Conservation (phyloP, 2,113 vertebrate species). For the Cyrtonyx montezumae region DNA sequence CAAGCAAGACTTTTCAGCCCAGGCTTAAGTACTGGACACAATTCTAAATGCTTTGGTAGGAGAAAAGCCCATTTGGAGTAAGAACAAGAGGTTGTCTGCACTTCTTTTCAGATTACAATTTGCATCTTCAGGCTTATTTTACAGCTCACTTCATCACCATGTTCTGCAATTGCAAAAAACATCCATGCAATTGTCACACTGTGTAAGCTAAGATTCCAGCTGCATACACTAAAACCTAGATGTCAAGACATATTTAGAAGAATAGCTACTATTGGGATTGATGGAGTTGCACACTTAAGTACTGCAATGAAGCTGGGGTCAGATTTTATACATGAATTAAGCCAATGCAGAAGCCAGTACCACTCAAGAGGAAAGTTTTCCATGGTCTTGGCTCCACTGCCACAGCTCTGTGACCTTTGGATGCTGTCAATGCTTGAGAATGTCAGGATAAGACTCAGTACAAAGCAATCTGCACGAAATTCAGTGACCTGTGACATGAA, state of each 20-base stretch:
- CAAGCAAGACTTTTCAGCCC: background rate
- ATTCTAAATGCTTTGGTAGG: background rate
- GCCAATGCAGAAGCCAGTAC: slow-evolving; percentile 9
- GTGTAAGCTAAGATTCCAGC: background rate
- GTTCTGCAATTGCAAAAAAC: background rate
- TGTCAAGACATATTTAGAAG: background rate
- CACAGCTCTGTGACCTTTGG: slow-evolving; percentile 3
- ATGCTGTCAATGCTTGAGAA: slow-evolving; percentile 17
- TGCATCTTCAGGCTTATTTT: background rate
- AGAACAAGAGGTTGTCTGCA: background rate
- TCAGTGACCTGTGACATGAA: slow-evolving; percentile 47
- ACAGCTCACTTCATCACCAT: background rate
- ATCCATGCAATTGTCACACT: background rate
- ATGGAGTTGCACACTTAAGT: background rate
- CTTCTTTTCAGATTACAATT: slow-evolving; percentile 13
- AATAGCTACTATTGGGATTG: background rate
- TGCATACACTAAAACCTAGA: background rate
- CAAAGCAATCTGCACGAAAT: slow-evolving; percentile 11
- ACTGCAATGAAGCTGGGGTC: background rate
- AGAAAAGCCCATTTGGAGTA: background rate
- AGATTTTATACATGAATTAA: background rate
- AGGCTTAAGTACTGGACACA: background rate
- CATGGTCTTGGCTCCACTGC: background rate
- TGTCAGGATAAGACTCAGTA: slow-evolving; percentile 37
- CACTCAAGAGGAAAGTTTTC: slow-evolving; percentile 35